Conservation (phyloP, 2,797 vertebrate species). For the Uromys caudimaculatus region DNA sequence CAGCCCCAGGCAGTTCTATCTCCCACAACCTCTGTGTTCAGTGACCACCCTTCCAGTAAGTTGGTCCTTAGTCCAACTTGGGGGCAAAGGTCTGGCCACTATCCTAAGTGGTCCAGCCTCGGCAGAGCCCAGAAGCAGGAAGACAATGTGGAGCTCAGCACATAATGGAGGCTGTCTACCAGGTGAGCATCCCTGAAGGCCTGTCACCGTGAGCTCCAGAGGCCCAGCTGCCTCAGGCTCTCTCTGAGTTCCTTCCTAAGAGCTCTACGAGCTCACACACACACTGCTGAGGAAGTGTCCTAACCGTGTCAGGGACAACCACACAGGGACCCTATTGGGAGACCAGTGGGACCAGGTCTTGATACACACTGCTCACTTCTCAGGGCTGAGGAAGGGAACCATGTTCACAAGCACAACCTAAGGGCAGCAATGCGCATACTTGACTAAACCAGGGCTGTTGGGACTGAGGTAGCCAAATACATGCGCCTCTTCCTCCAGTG, state of each 20-base stretch:
- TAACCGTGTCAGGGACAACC: not conserved
- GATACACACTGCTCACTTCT: not conserved
- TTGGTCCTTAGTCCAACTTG: not conserved
- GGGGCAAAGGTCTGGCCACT: not conserved
- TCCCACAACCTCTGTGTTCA: accelerated
- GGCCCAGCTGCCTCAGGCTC: not conserved
- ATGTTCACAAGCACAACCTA: accelerated
- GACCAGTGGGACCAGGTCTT: accelerated
- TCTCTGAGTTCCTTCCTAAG: not conserved
- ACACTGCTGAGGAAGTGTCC: no score
- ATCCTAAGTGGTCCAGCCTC: not conserved
- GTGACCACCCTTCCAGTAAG: accelerated
- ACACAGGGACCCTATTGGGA: not conserved
- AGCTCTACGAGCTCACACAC: accelerated
- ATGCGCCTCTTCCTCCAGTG: no score
- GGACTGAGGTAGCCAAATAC: accelerated
- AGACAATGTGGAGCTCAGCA: accelerated
- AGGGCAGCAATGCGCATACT: not conserved
- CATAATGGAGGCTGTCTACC: not conserved
- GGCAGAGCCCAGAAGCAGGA: not conserved
- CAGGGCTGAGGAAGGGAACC: accelerated
- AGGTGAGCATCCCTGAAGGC: not conserved
- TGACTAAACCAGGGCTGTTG: accelerated
- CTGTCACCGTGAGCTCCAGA: not conserved
- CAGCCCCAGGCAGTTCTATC: not conserved